Evolutionary conservation across 1,140 invertebrate genomes (phyloP), one percentile per base, ranked within the genome.

Genomic region (Cherax destructor): DNA sequence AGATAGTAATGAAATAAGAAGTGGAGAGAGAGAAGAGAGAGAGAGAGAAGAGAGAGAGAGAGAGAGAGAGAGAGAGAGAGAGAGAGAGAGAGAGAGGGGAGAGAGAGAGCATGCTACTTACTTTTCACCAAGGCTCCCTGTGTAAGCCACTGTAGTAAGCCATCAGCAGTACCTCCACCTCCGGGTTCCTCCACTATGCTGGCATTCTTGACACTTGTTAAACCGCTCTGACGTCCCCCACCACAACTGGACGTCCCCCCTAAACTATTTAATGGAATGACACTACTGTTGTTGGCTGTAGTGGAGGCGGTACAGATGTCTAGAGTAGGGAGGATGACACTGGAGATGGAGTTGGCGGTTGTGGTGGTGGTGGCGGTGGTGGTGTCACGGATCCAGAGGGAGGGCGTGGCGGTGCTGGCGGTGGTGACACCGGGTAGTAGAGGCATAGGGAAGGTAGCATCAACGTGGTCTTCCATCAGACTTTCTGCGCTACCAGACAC

Each of bases 401-500:
- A 11, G 13, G 52, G 13, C 9, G 13, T 56, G 30, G 52, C 65
- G 10, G 83, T 41, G 18, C 49, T 47, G 21, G 18, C 30, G 74
- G 80, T 59, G 7, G 81, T n/a, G 1, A 88, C 79, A 1, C 79
- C 69, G 16, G 18, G n/a, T 21, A 84, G 41, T 18, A 50, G 16
- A 30, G 61, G n/a, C 10, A 84, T 49, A 5, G 83, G 30, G 16
- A 24, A 85, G 16, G 56, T 41, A 41, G 41, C 30, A 30, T 91
- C 89, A 9, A 83, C 18, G 59, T 91, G 89, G 47, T 91, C 89
- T 16, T 69, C 77, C n/a, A 83, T 83, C 4, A 91, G 74, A 41
- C 89, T 91, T 56, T 91, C 83, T 49, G 83, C 89, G 79, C 89
- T 91, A 18, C 83, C 89, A 0, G 89, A 91, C 30, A 78, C 89